phyloP scores from a whole-genome alignment of 1,140 invertebrate genomes.

The Probaryconus sp. region DNA sequence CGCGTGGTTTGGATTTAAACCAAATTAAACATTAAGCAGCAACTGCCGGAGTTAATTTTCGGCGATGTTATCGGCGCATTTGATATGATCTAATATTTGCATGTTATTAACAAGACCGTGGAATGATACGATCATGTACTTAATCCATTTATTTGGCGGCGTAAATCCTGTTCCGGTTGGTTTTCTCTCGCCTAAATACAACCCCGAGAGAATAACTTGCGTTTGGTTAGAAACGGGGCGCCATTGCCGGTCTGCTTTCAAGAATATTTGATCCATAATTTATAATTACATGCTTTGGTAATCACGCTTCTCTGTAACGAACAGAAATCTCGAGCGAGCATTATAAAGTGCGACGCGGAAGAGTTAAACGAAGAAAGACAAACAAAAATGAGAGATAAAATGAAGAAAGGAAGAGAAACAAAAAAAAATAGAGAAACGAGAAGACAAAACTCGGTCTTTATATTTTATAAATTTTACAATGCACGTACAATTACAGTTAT shows the following conservation, averaged over 20 bases:
- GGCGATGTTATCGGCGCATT: background rate
- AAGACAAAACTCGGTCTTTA: no score
- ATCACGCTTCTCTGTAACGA: constrained; percentile 16
- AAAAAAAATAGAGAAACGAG: no score
- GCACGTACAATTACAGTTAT: no score
- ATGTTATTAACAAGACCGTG: background rate
- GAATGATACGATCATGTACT: constrained; percentile 6
- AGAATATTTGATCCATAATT: constrained; percentile 32
- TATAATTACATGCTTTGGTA: constrained; percentile 29
- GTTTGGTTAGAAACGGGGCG: background rate
- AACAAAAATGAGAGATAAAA: no score
- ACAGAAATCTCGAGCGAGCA: constrained; percentile 5
- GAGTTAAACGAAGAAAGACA: no score
- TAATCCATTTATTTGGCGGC: constrained; percentile 17
- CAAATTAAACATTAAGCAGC: no score
- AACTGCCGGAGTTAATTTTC: no score
- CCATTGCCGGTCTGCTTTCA: background rate
- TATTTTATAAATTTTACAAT: no score
- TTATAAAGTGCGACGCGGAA: background rate
- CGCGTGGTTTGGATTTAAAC: background rate
- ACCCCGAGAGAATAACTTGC: constrained; percentile 9
- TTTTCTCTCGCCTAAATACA: background rate
- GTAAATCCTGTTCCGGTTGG: background rate
- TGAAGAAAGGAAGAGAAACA: no score
- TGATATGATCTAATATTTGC: background rate